Base-by-base conservation (phyloP, 2,888 invertebrate genomes). In the Heliconius cydno region DNA sequence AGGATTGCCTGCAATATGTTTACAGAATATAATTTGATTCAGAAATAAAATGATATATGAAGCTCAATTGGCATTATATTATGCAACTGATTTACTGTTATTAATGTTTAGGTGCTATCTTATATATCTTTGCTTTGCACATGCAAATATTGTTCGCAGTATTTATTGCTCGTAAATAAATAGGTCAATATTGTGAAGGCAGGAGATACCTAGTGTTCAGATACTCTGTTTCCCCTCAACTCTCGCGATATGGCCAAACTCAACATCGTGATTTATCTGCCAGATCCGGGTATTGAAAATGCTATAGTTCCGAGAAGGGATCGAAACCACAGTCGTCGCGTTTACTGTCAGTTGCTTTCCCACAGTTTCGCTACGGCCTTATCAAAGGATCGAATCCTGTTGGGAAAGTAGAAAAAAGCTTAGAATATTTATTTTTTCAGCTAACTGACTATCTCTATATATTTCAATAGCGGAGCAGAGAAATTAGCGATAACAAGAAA, bases 21-120 rank as follows among this genome's bases (percentile, higher is more conserved):
- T 76, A 76, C 81, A 79, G 38, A 68, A 72, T 70, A 81, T 81
- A 81, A 81, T 81, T 81, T 79, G 79, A 72, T 79, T 75, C 76
- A 76, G 72, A 76, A 76, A 80, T 76, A 72, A 79, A 79, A 76
- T 79, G 79, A 81, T 81, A 79, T 81, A 78, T 81, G 75, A 79
- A 80, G 65, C 41, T 70, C 77, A 78, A 80, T 81, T 72, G 75
- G 75, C 78, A 81, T 78, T 75, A 80, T 15, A 65, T 75, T 80
- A 76, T 76, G 78, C 80, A 78, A 81, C 76, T 74, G 75, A 77
- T 77, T 79, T 71, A 81, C 65, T 77, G 79, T 81, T 77, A 81
- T 77, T 81, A 77, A 79, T 77, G 79, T 81, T 76, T 79, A 72
- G 63, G 71, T 80, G 72, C 52, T 67, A 79, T 80, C 68, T 70